Base-by-base conservation (phyloP, 2,888 invertebrate genomes). In the Habrosyne pyritoides region DNA sequence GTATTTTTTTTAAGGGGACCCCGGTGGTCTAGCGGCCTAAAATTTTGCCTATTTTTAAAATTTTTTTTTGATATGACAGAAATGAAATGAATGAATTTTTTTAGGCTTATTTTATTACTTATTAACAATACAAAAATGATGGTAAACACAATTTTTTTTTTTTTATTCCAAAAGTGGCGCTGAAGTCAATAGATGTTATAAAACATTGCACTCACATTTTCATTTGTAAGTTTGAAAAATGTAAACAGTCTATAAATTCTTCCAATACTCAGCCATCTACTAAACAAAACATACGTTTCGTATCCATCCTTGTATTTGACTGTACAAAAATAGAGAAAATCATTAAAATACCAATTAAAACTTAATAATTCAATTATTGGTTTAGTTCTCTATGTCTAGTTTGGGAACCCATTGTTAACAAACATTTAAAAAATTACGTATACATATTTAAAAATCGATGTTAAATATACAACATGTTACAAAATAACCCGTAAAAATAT, bases 191-290 rank as follows among this genome's bases (percentile, higher is more conserved):
- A 42, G 42, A 18, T 18, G 8, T 18, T 8, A 18, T 42, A 42
- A 3, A 14, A 36, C 0, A n/a, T 36, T 0, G n/a, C 48, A 83
- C 87, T 77, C 60, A 89, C 90, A 51, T 75, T 79, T 57, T 81
- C 80, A 59, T 89, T 89, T 2, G 86, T 64, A 14, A 75, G 69
- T 52, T 63, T 68, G 53, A 84, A 86, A 53, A 75, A 86, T 0
- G 61, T 30, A 18, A 81, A 68, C 2, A 91, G 52, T 65, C 87
- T 80, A 61, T 91, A 91, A 53, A 91, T 87, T 1, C 91, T 80
- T 18, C 74, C 67, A 5, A 88, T 77, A n/a, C 70, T 71, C n/a
- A 86, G 47, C 86, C 87, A 89, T 57, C 84, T 75, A 24, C 83
- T 82, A 10, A 76, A 12, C 0, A 76, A n/a, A n/a, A 73, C 52